Conservation (phyloP, 2,797 vertebrate genomes). For the Pipistrellus pygmaeus region DNA sequence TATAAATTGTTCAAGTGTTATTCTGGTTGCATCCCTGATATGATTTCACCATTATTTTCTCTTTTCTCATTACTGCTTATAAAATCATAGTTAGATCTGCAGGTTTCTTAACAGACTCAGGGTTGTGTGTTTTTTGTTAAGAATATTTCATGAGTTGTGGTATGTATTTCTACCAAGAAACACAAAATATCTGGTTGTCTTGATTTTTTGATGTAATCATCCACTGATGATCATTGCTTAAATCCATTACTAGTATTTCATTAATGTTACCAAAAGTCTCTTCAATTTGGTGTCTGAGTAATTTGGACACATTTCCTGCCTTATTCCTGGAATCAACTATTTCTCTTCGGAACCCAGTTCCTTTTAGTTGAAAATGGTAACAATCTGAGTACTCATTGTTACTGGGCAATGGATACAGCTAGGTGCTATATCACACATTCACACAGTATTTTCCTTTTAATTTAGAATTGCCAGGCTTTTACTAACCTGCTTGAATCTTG, state of each 20-base stretch:
- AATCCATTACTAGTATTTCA: not conserved
- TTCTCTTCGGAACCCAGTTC: not conserved
- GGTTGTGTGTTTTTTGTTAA: not conserved
- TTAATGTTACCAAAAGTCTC: not conserved
- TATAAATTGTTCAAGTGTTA: not conserved
- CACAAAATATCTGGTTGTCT: not conserved
- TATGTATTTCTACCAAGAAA: not conserved
- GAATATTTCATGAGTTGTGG: not conserved
- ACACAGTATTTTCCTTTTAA: not conserved
- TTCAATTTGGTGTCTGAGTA: conserved; percentile 1
- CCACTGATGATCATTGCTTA: not conserved
- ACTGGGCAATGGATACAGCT: not conserved
- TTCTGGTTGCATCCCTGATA: not conserved
- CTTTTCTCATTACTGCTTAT: not conserved
- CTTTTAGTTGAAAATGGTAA: not conserved
- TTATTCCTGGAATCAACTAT: not conserved
- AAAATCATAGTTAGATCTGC: not conserved
- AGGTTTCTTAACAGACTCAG: not conserved
- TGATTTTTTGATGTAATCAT: not conserved
- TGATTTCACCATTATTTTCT: not conserved
- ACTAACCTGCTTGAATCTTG: not conserved
- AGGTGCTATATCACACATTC: not conserved
- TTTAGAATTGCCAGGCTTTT: not conserved
- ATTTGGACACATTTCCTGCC: not conserved
- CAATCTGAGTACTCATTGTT: not conserved